phyloP scores from a whole-genome alignment of 2,888 invertebrate species.

The Camponotus fellah region DNA sequence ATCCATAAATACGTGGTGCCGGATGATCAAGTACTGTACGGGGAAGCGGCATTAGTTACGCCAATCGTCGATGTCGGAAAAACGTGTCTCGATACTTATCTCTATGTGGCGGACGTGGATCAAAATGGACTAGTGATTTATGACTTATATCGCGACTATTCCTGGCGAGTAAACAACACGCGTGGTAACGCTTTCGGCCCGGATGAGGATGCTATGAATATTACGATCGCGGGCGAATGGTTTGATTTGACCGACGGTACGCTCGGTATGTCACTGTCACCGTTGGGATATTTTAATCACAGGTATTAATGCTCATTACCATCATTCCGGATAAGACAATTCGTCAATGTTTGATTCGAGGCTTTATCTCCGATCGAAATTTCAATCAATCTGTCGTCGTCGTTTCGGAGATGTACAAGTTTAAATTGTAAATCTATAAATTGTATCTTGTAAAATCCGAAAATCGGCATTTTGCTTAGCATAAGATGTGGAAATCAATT shows the following conservation, averaged over 20 bases:
- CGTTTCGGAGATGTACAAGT: not conserved
- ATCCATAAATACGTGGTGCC: conserved; percentile 83
- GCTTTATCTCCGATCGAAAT: not conserved
- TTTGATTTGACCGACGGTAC: conserved; percentile 83
- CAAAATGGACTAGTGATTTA: conserved; percentile 83
- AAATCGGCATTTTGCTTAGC: not conserved
- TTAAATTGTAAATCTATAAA: not conserved
- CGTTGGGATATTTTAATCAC: conserved; percentile 78
- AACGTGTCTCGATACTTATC: conserved; percentile 80
- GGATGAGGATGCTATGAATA: conserved; percentile 81
- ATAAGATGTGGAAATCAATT: conserved; percentile 9
- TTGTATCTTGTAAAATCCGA: not conserved
- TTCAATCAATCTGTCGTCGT: not conserved
- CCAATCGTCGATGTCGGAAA: conserved; percentile 83
- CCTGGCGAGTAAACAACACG: conserved; percentile 84
- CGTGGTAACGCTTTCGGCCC: conserved; percentile 83
- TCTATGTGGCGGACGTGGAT: conserved; percentile 84
- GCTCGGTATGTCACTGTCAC: conserved; percentile 84
- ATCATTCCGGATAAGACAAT: not conserved
- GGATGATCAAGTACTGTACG: conserved; percentile 77
- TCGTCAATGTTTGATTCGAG: not conserved
- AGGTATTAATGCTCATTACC: conserved; percentile 61
- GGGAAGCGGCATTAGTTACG: conserved; percentile 81
- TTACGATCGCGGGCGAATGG: conserved; percentile 83
- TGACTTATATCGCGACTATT: conserved; percentile 77